These are phyloP conservation scores for Caenorhabditis remanei DNA, from an alignment of 1,140 invertebrate genomes.

Conservation along the genomic window DNA sequence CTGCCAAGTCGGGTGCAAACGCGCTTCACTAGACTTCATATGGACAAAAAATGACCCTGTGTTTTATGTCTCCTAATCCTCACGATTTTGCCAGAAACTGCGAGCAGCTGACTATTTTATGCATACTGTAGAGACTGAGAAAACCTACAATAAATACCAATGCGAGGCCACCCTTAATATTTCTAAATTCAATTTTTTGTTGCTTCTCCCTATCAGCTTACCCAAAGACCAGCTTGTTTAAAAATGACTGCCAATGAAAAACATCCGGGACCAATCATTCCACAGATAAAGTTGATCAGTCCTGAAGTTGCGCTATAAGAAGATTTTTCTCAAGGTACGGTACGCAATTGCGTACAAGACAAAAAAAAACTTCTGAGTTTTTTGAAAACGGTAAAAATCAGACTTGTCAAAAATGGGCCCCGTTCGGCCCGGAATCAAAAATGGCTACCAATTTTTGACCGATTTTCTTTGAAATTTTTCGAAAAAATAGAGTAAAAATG, in stretches of 20 bases:
- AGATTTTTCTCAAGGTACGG: not conserved
- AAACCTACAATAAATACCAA: conserved; percentile 58
- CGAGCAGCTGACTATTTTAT: conserved; percentile 54
- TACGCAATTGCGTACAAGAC: not conserved
- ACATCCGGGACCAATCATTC: conserved; percentile 62
- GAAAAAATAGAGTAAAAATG: too few relatives aligned
- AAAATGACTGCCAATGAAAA: conserved; percentile 54
- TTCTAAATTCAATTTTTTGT: not conserved
- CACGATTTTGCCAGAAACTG: conserved; percentile 59
- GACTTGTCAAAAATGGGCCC: too few relatives aligned
- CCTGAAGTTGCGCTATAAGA: conserved; percentile 46
- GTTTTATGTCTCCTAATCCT: not conserved
- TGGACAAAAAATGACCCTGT: too few relatives aligned
- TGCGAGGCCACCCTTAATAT: conserved; percentile 27
- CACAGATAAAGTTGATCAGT: conserved; percentile 57
- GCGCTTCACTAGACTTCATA: too few relatives aligned
- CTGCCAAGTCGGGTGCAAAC: too few relatives aligned
- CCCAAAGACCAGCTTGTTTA: conserved; percentile 59
- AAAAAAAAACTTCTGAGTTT: too few relatives aligned
- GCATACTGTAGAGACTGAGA: conserved; percentile 46
- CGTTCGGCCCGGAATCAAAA: too few relatives aligned
- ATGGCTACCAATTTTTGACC: too few relatives aligned
- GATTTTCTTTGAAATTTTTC: too few relatives aligned
- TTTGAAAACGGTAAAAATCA: too few relatives aligned
- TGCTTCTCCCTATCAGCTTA: not conserved